Evolutionary conservation across 1,140 invertebrate genomes (phyloP).

Genomic region (Homarus americanus): DNA sequence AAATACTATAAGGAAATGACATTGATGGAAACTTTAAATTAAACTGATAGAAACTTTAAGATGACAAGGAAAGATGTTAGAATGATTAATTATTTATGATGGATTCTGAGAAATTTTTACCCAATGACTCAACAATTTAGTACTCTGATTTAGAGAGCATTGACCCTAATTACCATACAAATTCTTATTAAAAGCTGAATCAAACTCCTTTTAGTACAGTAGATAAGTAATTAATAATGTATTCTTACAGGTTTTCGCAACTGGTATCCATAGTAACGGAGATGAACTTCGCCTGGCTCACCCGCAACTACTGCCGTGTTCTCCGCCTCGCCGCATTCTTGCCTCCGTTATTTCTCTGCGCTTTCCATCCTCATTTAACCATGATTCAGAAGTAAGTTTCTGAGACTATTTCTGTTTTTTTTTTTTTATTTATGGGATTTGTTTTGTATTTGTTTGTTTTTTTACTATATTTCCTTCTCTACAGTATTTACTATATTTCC

Average conservation of each 20-base stretch:
- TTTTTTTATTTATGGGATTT: background rate
- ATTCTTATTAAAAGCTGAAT: background rate
- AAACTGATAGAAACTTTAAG: too few species aligned
- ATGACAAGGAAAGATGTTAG: too few species aligned
- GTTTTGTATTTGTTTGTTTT: background rate
- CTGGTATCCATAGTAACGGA: conserved; percentile 12
- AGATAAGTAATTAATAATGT: background rate
- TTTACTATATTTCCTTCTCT: background rate
- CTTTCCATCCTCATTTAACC: conserved; percentile 44
- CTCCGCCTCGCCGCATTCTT: conserved; percentile 32
- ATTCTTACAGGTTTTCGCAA: conserved; percentile 16
- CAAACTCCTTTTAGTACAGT: background rate
- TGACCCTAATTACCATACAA: background rate
- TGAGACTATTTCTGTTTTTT: background rate
- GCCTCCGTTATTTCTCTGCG: conserved; percentile 36
- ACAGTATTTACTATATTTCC: background rate
- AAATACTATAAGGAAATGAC: too few species aligned
- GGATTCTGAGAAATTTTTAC: too few species aligned
- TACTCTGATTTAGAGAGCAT: background rate
- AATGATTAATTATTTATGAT: too few species aligned
- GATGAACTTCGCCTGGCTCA: conserved; percentile 54
- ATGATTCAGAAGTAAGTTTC: conserved; percentile 36
- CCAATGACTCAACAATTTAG: background rate
- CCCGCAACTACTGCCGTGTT: conserved; percentile 47
- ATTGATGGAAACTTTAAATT: too few species aligned